Evolutionary conservation across 2,113 vertebrate genomes (phyloP), one percentile per base, ranked within the genome.

Genomic region (Dicaeum eximium): DNA sequence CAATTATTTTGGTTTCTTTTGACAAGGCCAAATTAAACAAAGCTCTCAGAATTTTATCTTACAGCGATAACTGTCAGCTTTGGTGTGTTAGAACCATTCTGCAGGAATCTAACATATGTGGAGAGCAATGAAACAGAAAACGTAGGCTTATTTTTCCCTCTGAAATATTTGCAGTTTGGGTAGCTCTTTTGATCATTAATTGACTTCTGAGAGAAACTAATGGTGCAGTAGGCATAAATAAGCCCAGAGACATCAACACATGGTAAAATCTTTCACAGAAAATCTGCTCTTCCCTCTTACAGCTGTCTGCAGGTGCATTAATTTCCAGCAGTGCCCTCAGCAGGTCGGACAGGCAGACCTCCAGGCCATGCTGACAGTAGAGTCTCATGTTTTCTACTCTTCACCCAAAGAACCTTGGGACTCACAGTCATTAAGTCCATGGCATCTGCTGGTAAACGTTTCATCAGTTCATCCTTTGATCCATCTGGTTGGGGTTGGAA

Each of bases 241-340:
- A 78, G 6, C 3, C 13, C 27, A 44, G 30, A 80, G 21, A 40
- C 11, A 45, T 15, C 22, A 40, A 50, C 1, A 0, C 0, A 5
- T 44, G 21, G 9, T 42, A 77, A 80, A 91, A 61, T 4, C 15
- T 81, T 83, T 54, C 35, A 67, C 8, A 79, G 73, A 89, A 89
- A 87, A 73, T 28, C 10, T 5, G 1, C 1, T 1, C 18, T 48
- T 86, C 40, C 58, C 61, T 92, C 45, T 69, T 48, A 38, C 6
- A 51, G 9, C 42, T 66, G 50, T 20, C 22, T 82, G 25, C 15
- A 75, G 44, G 30, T 54, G 17, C 23, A 56, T 35, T 15, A 13
- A 33, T 21, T 67, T 58, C 57, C 66, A 81, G 18, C 45, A 73
- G 37, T 13, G 4, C 10, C 24, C 20, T 61, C 28, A 61, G 27